A percentile compares a stretch with the other conserved stretches of the same genome.
These are phyloP conservation scores for Semotilus atromaculatus DNA, from an alignment of 2,797 vertebrate species.

Conservation along the genomic window DNA sequence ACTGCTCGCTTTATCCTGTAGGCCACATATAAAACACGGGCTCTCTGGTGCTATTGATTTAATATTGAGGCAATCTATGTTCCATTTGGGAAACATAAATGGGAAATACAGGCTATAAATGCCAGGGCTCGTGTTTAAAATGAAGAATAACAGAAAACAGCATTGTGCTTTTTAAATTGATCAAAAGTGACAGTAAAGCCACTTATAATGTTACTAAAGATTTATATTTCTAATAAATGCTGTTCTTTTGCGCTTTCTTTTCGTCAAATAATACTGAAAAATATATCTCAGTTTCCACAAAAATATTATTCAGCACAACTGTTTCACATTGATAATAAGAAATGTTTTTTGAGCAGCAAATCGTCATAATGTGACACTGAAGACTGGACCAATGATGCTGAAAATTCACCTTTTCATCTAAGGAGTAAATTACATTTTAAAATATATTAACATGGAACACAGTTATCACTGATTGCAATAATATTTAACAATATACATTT, in stretches of 20 bases:
- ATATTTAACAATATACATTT: not conserved
- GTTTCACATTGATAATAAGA: not conserved
- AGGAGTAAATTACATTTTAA: not conserved
- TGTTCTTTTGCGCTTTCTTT: not conserved
- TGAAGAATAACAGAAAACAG: constrained; percentile 20
- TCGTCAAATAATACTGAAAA: not conserved
- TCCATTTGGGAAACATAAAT: constrained; percentile 39
- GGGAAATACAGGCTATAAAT: constrained; percentile 31
- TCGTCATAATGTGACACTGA: not conserved
- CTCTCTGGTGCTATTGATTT: constrained; percentile 57
- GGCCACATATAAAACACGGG: constrained; percentile 44
- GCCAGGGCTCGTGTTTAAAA: constrained; percentile 23
- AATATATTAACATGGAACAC: not conserved
- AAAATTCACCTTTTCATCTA: not conserved
- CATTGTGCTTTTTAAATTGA: not conserved
- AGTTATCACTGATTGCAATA: not conserved
- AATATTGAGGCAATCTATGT: constrained; percentile 51
- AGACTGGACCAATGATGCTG: not conserved
- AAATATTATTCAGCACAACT: too few relatives aligned
- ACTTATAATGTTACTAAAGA: not conserved
- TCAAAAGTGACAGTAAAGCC: not conserved
- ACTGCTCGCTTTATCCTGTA: constrained; percentile 34
- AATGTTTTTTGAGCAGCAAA: not conserved
- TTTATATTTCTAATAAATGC: not conserved
- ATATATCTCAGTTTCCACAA: not conserved